Evolutionary conservation across 2,797 vertebrate species (phyloP).

Genomic region (Smutsia gigantea): DNA sequence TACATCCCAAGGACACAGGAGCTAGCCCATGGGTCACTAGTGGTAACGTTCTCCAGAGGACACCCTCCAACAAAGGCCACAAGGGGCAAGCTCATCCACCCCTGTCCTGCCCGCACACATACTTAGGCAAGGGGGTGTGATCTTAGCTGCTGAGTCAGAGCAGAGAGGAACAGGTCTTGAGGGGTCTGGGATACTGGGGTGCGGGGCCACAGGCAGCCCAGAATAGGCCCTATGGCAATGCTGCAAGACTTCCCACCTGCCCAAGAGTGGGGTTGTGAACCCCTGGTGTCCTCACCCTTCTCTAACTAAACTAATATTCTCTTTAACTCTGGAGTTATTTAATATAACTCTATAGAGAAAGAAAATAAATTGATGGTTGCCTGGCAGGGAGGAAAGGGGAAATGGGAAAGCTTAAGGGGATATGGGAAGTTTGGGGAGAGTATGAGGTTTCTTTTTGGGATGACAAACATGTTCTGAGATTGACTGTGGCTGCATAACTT

Average conservation of each 20-base stretch:
- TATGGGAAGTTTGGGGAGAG: too few species aligned
- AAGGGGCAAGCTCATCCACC: accelerated
- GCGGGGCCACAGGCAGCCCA: accelerated
- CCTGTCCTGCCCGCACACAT: not conserved
- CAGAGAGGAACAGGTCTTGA: not conserved
- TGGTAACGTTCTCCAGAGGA: not conserved
- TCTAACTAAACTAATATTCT: not conserved
- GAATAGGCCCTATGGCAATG: accelerated
- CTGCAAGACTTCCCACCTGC: accelerated
- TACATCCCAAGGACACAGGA: not conserved
- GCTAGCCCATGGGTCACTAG: not conserved
- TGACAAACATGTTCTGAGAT: too few species aligned
- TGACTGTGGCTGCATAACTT: too few species aligned
- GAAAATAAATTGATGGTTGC: too few species aligned
- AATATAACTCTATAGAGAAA: too few species aligned
- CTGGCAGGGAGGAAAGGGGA: too few species aligned
- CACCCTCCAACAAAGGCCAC: not conserved
- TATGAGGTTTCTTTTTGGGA: too few species aligned
- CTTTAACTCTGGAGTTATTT: too few species aligned
- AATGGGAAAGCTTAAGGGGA: too few species aligned
- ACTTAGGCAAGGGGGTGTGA: not conserved
- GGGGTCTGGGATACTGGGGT: not conserved
- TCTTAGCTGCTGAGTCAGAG: not conserved
- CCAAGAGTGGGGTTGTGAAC: not conserved
- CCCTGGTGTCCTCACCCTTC: not conserved